These are phyloP conservation scores for Lasioglossum baleicum DNA, from an alignment of 1,140 invertebrate genomes.

Conservation along the genomic window DNA sequence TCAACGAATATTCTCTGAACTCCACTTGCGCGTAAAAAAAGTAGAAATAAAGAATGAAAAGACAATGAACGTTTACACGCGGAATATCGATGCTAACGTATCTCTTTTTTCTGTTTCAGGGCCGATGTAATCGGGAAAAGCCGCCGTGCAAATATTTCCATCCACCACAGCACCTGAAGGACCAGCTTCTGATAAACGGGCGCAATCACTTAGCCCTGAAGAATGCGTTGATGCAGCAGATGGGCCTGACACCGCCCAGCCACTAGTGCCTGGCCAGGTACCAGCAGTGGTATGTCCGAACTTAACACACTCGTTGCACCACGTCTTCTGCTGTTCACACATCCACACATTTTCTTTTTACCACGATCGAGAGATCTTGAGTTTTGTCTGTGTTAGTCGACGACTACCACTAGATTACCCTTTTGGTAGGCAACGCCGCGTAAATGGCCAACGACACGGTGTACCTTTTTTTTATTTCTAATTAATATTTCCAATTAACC, in stretches of 20 bases:
- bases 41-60: too few relatives aligned
- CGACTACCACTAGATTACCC: slow-evolving; percentile 55
- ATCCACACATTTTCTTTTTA: slow-evolving; percentile 59
- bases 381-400: slow-evolving; percentile 64
- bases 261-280: slow-evolving; percentile 93
- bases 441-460: slow-evolving; percentile 47
- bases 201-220: slow-evolving; percentile 99
- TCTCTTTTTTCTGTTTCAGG: slow-evolving; percentile 90
- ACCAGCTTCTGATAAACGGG: slow-evolving; percentile 99
- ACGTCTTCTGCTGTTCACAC: slow-evolving; percentile 62
- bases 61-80: too few relatives aligned
- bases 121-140: slow-evolving; percentile 99
- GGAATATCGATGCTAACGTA: too few relatives aligned
- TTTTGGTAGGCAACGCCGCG: slow-evolving; percentile 51
- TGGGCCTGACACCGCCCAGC: slow-evolving; percentile 94
- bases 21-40: too few relatives aligned
- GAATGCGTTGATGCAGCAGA: slow-evolving; percentile 97
- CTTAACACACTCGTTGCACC: slow-evolving; percentile 56
- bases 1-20: too few relatives aligned
- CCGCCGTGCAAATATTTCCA: slow-evolving; percentile 99
- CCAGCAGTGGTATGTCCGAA: slow-evolving; percentile 90
- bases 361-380: slow-evolving; percentile 56
- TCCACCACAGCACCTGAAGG: slow-evolving; percentile 99
- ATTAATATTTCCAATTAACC: too few relatives aligned
- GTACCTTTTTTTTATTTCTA: not conserved